Percentiles rank a stretch among this genome's conserved stretches.
phyloP scores from a whole-genome alignment of 2,888 invertebrate genomes.

The Hyposoter didymator region DNA sequence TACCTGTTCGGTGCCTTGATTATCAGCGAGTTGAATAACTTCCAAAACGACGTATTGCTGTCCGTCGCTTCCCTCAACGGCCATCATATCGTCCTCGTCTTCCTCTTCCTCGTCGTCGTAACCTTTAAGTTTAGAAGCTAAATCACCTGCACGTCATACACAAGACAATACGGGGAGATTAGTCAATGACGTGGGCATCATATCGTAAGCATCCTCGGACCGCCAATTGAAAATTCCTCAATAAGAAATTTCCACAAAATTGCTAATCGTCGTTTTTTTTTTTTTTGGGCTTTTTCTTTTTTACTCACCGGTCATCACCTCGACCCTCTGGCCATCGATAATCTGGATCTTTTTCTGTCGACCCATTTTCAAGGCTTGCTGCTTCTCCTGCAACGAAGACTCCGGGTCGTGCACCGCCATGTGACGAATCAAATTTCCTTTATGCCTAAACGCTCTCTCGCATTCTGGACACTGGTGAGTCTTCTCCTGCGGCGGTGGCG shows the following conservation, averaged over 20 bases:
- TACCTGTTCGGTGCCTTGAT: slow-evolving; percentile 88
- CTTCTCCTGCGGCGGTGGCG: slow-evolving; percentile 95
- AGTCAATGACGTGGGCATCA: slow-evolving; percentile 82
- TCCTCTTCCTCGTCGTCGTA: slow-evolving; percentile 84
- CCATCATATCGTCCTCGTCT: slow-evolving; percentile 87
- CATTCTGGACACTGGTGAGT: slow-evolving; percentile 95
- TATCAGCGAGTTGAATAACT: slow-evolving; percentile 91
- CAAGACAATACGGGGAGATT: slow-evolving; percentile 76
- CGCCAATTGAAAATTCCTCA: background rate
- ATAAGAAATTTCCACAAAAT: background rate
- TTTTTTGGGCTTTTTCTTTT: background rate
- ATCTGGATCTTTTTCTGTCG: slow-evolving; percentile 91
- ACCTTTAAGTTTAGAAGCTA: slow-evolving; percentile 83
- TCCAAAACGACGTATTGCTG: slow-evolving; percentile 96
- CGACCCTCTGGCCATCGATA: slow-evolving; percentile 85
- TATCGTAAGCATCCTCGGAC: slow-evolving; percentile 79
- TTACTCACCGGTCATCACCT: slow-evolving; percentile 82
- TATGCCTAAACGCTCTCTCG: slow-evolving; percentile 91
- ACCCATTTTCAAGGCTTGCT: slow-evolving; percentile 91
- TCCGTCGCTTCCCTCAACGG: slow-evolving; percentile 90
- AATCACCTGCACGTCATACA: slow-evolving; percentile 76
- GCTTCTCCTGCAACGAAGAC: slow-evolving; percentile 90
- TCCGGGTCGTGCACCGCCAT: slow-evolving; percentile 96
- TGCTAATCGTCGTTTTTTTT: too few species aligned
- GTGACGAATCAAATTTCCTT: slow-evolving; percentile 96